These are phyloP conservation scores for Ctenodactylus gundi DNA, from an alignment of 2,113 vertebrate genomes.

Conservation along the genomic window DNA sequence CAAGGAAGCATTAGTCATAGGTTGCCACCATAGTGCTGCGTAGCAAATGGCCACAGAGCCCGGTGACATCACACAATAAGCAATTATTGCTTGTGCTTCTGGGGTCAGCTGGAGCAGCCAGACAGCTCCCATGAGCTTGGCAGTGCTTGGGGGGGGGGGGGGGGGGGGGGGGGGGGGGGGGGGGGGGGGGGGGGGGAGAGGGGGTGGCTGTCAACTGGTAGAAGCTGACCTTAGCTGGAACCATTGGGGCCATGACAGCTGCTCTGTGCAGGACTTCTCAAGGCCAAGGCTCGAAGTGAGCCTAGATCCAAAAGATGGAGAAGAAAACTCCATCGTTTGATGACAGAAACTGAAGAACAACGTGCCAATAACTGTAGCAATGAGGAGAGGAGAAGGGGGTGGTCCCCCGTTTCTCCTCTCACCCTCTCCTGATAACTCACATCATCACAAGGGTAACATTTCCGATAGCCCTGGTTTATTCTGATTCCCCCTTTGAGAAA, in stretches of 20 bases:
- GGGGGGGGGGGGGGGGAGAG: too few species aligned
- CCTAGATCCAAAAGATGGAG: background rate
- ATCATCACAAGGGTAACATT: background rate
- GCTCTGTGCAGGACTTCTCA: background rate
- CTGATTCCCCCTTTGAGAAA: background rate
- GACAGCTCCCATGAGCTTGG: background rate
- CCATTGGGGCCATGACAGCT: background rate
- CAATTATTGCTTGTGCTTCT: background rate
- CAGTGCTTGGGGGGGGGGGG: too few species aligned
- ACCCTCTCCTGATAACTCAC: background rate
- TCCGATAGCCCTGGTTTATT: background rate
- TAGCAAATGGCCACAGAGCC: background rate
- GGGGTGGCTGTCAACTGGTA: background rate
- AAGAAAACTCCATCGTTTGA: background rate
- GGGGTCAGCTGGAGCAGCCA: background rate
- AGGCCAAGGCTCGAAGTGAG: too few species aligned
- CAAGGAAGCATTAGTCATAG: background rate
- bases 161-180: too few species aligned
- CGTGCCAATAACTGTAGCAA: background rate
- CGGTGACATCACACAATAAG: background rate
- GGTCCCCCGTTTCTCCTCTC: too few species aligned
- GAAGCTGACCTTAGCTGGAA: background rate
- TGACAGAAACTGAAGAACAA: background rate
- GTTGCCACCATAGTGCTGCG: background rate
- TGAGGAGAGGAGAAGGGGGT: background rate